A percentile compares a stretch with the other conserved stretches of the same genome.
Evolutionary conservation across 2,888 invertebrate species (phyloP).

Genomic region (Craniophora ligustri): DNA sequence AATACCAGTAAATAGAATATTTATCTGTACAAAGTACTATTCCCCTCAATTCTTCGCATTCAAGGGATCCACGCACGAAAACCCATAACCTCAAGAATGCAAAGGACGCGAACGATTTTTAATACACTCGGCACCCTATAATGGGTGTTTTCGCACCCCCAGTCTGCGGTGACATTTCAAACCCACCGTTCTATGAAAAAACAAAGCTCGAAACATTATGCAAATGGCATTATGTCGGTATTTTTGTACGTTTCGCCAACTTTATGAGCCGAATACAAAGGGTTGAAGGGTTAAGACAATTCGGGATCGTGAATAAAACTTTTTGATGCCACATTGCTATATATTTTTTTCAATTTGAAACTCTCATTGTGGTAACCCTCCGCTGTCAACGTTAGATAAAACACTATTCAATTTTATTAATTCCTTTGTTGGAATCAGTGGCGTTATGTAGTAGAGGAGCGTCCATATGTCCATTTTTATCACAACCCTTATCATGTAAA

Average conservation of each 20-base stretch:
- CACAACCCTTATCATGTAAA: not conserved
- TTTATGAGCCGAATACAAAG: constrained; percentile 86
- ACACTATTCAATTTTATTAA: constrained; percentile 45
- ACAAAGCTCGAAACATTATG: constrained; percentile 87
- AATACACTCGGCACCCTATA: constrained; percentile 85
- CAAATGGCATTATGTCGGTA: constrained; percentile 87
- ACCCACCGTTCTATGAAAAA: constrained; percentile 85
- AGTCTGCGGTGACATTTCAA: constrained; percentile 87
- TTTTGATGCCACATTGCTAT: constrained; percentile 77
- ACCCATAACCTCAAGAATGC: constrained; percentile 85
- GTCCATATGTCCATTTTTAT: constrained; percentile 29
- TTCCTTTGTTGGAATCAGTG: constrained; percentile 42
- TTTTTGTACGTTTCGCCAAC: constrained; percentile 85
- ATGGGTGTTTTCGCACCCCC: constrained; percentile 85
- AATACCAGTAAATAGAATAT: constrained; percentile 41
- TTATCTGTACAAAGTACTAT: constrained; percentile 37
- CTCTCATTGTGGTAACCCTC: constrained; percentile 49
- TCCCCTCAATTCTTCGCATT: constrained; percentile 49
- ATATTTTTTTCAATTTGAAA: constrained; percentile 70
- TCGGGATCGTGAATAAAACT: constrained; percentile 72
- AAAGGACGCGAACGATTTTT: constrained; percentile 85
- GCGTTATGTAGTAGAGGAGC: constrained; percentile 28
- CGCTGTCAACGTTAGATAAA: constrained; percentile 44
- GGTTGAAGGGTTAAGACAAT: constrained; percentile 85
- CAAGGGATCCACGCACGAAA: constrained; percentile 65